Evolutionary conservation across 2,797 vertebrate genomes (phyloP), one percentile per base, ranked within the genome.

Genomic region (Microctenopoma steveboyesi): DNA sequence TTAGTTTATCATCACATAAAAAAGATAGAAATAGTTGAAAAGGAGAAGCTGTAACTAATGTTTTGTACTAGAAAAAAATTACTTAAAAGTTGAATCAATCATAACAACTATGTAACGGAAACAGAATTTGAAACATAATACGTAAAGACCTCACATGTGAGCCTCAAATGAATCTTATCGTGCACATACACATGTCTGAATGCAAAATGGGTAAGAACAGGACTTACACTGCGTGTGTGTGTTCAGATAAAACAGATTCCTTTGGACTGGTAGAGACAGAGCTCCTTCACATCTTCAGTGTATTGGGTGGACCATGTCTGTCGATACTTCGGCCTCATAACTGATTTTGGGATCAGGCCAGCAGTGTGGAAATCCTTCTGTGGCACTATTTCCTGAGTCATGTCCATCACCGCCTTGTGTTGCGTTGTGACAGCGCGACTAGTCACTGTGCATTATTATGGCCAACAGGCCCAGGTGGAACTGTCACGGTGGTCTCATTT

Each of bases 401-500:
- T 69, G 76, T 85, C 83, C 37, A 15, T 89, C 84, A 81, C 66
- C 86, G 73, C 84, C 74, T 18, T 18, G 18, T 18, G 18, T 18
- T 18, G 18, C 18, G 69, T 76, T 57, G 50, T 51, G 59, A 78
- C 69, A 50, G 72, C 46, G 57, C 58, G 15, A 10, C 50, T 37
- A 57, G 56, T 76, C 78, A 86, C 64, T 74, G 54, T 54, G 73
- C 39, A 43, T 70, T 74, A 69, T 83, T 84, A 71, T 85, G 55
- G 28, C 40, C 61, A 18, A 46, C 40, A 16, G 14, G 65, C 71
- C 73, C 89, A 88, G 89, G 84, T 91, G 85, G 83, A 64, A 47
- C 82, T 49, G 10, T 5, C 64, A 70, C 27, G 82, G 89, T 89
- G 89, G 88, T 90, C 85, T 69, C 15, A 54, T 70, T 62, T 53